phyloP scores from a whole-genome alignment of 1,140 invertebrate species.

The Dufourea novaeangliae region DNA sequence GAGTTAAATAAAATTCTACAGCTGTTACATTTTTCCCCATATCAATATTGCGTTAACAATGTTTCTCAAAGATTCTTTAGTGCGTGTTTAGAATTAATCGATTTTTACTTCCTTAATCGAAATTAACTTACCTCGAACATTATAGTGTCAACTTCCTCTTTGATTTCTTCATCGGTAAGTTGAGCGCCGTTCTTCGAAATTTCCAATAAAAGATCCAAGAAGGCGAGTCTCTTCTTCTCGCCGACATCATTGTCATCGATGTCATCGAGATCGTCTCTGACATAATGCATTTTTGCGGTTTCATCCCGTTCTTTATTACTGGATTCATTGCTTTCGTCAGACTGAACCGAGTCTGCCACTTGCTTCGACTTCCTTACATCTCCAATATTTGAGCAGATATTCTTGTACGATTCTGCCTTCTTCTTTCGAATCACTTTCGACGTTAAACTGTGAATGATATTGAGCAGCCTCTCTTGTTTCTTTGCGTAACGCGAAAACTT shows the following conservation, averaged over 20 bases:
- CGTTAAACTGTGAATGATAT: constrained; percentile 85
- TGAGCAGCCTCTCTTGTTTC: constrained; percentile 84
- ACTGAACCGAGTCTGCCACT: not conserved
- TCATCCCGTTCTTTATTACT: not conserved
- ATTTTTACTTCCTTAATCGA: too few species aligned
- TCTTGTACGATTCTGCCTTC: constrained; percentile 30
- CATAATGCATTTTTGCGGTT: constrained; percentile 71
- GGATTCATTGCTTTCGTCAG: constrained; percentile 15
- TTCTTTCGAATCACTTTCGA: constrained; percentile 85
- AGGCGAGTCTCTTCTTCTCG: constrained; percentile 89
- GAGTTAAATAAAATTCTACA: too few species aligned
- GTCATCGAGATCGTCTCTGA: constrained; percentile 87
- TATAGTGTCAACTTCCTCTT: constrained; percentile 93
- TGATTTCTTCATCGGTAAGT: constrained; percentile 90
- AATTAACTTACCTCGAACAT: constrained; percentile 88
- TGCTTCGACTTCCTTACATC: not conserved
- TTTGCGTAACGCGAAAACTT: constrained; percentile 83
- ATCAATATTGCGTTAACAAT: too few species aligned
- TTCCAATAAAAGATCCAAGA: constrained; percentile 93
- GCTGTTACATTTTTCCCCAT: too few species aligned
- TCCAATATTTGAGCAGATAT: not conserved
- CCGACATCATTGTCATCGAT: constrained; percentile 88
- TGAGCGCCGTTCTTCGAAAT: constrained; percentile 83
- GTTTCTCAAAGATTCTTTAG: too few species aligned
- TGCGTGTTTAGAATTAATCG: too few species aligned